Percentiles rank a stretch among this genome's conserved stretches.
These are phyloP conservation scores for Epizoanthus scotinus DNA, from an alignment of 92 coral and sea anemone genomes.

Conservation along the genomic window DNA sequence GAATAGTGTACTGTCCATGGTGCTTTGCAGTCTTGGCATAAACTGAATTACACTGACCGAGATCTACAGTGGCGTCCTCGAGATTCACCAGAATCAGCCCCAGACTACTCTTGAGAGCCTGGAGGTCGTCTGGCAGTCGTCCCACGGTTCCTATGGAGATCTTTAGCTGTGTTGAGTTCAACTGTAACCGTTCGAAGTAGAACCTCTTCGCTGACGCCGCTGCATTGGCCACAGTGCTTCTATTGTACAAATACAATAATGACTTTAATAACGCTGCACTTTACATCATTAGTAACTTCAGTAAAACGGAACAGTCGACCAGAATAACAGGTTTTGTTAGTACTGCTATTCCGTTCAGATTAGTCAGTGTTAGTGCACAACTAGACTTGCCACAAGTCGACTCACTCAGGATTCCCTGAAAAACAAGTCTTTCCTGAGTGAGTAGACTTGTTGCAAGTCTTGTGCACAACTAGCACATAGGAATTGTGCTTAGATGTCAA, in stretches of 20 bases:
- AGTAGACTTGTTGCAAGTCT: too few species aligned
- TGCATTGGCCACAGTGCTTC: conserved; percentile 74
- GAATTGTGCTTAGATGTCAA: too few species aligned
- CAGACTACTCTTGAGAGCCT: conserved; percentile 76
- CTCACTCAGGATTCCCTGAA: too few species aligned
- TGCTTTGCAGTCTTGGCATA: neutral
- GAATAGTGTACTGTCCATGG: too few species aligned
- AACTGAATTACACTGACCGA: conserved; percentile 62
- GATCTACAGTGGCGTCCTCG: conserved; percentile 89
- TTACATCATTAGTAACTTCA: neutral
- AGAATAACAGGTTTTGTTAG: too few species aligned
- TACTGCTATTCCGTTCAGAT: too few species aligned
- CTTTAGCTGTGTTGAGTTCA: conserved; percentile 89
- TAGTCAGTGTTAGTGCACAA: too few species aligned
- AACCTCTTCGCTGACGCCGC: conserved; percentile 79
- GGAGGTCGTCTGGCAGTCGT: conserved; percentile 88
- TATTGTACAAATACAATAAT: neutral
- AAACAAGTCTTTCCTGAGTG: too few species aligned
- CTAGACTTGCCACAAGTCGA: too few species aligned
- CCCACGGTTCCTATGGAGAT: conserved; percentile 89
- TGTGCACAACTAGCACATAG: too few species aligned
- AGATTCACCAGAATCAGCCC: conserved; percentile 90
- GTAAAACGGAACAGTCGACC: neutral
- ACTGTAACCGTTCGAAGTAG: conserved; percentile 89
- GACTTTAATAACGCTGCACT: neutral